Conservation (phyloP, 30 jellyfish, hydroid and myxozoan species). For the Chrysaora quinquecirrha region DNA sequence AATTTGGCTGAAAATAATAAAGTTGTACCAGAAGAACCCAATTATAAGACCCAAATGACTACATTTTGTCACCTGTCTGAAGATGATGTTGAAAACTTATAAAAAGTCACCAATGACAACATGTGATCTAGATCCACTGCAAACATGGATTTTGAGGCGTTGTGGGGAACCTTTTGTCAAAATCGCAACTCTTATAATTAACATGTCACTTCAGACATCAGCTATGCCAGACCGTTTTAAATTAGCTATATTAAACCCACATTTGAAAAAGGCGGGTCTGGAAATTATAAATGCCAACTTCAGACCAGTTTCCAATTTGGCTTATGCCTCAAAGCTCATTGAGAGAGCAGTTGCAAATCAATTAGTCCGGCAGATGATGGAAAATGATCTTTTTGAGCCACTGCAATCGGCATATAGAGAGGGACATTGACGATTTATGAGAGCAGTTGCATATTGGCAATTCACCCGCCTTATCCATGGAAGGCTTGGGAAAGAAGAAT, state of each 20-base stretch:
- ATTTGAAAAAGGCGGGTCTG: too few relatives aligned
- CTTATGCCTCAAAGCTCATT: conserved; percentile 9
- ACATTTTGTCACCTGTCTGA: background rate
- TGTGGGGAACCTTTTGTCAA: background rate
- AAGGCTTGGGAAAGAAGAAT: too few relatives aligned
- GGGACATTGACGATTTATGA: too few relatives aligned
- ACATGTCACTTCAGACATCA: too few relatives aligned
- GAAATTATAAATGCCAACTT: too few relatives aligned
- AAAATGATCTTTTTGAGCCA: background rate
- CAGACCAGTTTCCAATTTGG: too few relatives aligned
- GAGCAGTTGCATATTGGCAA: too few relatives aligned
- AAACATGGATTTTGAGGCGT: background rate
- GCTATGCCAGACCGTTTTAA: too few relatives aligned
- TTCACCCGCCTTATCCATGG: too few relatives aligned
- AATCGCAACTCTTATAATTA: background rate
- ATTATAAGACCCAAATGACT: background rate
- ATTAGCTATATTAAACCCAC: too few relatives aligned
- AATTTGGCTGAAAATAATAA: background rate
- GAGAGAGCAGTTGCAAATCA: conserved; percentile 16
- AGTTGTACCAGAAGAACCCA: background rate
- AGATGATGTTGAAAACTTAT: background rate
- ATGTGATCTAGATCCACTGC: conserved; percentile 1
- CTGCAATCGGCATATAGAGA: background rate
- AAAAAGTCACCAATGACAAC: background rate
- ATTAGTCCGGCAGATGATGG: background rate